Evolutionary conservation across 2,113 vertebrate species (phyloP).

Genomic region (Mandrillus leucophaeus): DNA sequence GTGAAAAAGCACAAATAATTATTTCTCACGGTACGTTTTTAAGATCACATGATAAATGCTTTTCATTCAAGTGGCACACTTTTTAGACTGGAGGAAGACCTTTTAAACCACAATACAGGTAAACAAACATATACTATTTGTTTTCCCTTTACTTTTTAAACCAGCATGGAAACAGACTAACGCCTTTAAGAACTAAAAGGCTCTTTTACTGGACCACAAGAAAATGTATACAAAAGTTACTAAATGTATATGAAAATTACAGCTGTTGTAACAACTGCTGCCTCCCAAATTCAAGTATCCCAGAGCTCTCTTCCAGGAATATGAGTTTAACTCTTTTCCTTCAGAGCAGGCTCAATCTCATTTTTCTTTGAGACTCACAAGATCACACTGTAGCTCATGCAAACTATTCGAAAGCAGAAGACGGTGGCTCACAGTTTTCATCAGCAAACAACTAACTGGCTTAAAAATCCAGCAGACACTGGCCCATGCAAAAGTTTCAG

Average conservation of each 20-base stretch:
- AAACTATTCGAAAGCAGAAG: not conserved
- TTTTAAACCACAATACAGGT: not conserved
- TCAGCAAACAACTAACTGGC: not conserved
- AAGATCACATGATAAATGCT: not conserved
- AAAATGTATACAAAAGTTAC: slow-evolving; percentile 44
- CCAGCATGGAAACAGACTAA: not conserved
- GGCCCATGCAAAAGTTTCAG: not conserved
- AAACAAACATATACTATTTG: not conserved
- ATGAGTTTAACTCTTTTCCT: not conserved
- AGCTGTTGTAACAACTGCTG: slow-evolving; percentile 10
- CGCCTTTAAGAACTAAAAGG: slow-evolving; percentile 39
- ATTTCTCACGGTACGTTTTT: not conserved
- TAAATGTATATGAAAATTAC: slow-evolving; percentile 63
- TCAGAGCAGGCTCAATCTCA: not conserved
- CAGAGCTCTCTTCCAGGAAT: not conserved
- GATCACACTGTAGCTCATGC: not conserved
- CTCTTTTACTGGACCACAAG: not conserved
- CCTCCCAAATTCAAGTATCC: not conserved
- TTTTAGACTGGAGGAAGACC: not conserved
- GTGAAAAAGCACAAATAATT: not conserved
- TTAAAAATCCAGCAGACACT: not conserved
- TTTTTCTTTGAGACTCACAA: not conserved
- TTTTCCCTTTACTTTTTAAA: slow-evolving; percentile 51
- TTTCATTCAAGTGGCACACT: not conserved
- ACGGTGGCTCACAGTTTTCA: not conserved